These are phyloP conservation scores for Equus quagga DNA, from an alignment of 2,113 vertebrate genomes.

Conservation along the genomic window DNA sequence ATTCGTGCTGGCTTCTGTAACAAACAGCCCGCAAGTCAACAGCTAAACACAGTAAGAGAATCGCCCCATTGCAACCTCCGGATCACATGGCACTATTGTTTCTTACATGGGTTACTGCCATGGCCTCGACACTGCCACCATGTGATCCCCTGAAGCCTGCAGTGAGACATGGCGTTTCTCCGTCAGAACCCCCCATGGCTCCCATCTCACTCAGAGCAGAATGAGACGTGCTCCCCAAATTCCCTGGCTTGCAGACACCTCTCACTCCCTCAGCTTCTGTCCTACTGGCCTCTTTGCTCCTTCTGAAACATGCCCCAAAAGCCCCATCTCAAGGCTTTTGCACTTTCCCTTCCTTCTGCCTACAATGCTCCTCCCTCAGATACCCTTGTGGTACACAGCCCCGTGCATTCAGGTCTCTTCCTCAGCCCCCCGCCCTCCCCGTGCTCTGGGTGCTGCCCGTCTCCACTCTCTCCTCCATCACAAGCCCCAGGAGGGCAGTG, in stretches of 20 bases:
- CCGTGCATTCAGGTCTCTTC: background rate
- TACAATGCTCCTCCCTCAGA: background rate
- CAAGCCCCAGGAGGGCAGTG: background rate
- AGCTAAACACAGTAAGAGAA: background rate
- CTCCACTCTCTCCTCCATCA: background rate
- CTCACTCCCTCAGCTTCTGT: background rate
- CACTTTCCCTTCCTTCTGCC: background rate
- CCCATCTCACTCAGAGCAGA: background rate
- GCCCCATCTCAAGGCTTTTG: background rate
- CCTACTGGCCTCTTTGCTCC: background rate
- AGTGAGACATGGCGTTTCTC: background rate
- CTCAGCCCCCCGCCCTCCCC: background rate
- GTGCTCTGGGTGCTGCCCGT: rapidly evolving
- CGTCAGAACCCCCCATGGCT: background rate
- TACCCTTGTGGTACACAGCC: background rate
- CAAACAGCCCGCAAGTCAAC: background rate
- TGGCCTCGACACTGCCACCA: background rate
- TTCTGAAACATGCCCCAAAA: background rate
- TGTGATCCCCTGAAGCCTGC: background rate
- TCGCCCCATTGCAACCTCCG: background rate
- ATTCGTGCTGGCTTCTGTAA: background rate
- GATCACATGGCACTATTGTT: background rate
- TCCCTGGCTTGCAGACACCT: too few relatives aligned
- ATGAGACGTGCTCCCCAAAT: background rate
- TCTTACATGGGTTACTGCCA: rapidly evolving